phyloP scores from a whole-genome alignment of 2,797 vertebrate genomes.

The Sebastes kiyomatsui region DNA sequence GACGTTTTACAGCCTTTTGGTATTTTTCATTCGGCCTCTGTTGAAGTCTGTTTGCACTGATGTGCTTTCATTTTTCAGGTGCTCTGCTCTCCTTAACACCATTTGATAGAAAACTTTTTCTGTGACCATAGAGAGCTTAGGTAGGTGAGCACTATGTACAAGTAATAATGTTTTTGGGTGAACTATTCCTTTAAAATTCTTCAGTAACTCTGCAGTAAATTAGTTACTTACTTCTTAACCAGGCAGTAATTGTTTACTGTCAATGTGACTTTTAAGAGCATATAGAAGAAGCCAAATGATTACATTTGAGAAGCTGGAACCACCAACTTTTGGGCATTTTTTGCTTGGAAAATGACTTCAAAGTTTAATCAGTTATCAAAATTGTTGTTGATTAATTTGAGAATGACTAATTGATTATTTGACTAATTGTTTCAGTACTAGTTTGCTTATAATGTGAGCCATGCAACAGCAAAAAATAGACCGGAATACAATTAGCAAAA shows the following conservation, averaged over 20 bases:
- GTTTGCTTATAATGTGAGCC: not conserved
- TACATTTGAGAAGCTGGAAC: not conserved
- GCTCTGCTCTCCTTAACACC: not conserved
- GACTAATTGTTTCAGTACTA: not conserved
- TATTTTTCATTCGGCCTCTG: not conserved
- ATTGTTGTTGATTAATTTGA: not conserved
- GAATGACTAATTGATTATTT: not conserved
- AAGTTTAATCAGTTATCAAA: fast-evolving
- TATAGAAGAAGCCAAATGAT: no score
- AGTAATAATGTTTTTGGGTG: not conserved
- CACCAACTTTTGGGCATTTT: not conserved
- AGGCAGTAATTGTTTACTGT: not conserved
- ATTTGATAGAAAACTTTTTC: not conserved
- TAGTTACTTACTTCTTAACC: not conserved
- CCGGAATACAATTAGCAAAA: not conserved
- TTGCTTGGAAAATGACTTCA: not conserved
- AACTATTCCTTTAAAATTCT: not conserved
- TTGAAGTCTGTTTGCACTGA: not conserved
- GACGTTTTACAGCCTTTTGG: no score
- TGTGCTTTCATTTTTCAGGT: not conserved
- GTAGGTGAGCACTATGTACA: not conserved
- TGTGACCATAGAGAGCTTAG: not conserved
- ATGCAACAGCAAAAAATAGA: not conserved
- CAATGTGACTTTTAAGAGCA: not conserved
- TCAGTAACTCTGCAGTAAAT: not conserved